phyloP scores from a whole-genome alignment of 1,140 invertebrate genomes.

The Drosophila subpulchrella region DNA sequence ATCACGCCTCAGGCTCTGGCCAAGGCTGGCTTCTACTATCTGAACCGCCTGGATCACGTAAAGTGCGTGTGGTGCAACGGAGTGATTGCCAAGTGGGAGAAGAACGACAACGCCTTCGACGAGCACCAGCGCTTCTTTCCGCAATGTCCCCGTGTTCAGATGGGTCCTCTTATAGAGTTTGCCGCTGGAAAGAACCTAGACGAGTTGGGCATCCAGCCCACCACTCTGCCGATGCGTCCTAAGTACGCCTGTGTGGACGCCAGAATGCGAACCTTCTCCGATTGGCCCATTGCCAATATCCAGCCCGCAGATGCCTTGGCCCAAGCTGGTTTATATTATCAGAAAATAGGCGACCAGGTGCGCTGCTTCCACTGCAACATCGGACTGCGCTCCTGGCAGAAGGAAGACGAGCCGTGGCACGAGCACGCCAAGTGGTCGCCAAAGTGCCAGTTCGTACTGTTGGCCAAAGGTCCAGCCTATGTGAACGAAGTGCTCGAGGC shows the following conservation, averaged over 20 bases:
- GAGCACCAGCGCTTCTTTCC: constrained; percentile 91
- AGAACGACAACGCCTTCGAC: constrained; percentile 89
- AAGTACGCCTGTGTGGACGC: constrained; percentile 88
- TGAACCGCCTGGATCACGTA: constrained; percentile 87
- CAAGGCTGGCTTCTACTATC: constrained; percentile 89
- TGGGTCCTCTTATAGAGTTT: constrained; percentile 77
- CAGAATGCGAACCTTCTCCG: constrained; percentile 87
- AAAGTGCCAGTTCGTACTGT: constrained; percentile 91
- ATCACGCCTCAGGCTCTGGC: constrained; percentile 90
- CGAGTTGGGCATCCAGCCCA: constrained; percentile 88
- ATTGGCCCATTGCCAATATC: constrained; percentile 87
- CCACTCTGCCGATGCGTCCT: constrained; percentile 87
- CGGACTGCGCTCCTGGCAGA: constrained; percentile 93
- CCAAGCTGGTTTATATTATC: constrained; percentile 92
- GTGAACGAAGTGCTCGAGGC: constrained; percentile 85
- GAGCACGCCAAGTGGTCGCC: constrained; percentile 97
- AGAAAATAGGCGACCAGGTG: constrained; percentile 88
- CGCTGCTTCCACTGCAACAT: constrained; percentile 97
- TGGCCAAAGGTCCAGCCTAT: constrained; percentile 92
- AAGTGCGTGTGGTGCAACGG: constrained; percentile 92
- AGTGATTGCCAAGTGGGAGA: constrained; percentile 90
- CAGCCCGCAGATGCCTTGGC: constrained; percentile 89
- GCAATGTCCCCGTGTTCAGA: constrained; percentile 86
- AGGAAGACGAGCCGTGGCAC: constrained; percentile 93
- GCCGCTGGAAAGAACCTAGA: constrained; percentile 84